Conservation (phyloP, 2,888 invertebrate species). For the Drosophila yooni region DNA sequence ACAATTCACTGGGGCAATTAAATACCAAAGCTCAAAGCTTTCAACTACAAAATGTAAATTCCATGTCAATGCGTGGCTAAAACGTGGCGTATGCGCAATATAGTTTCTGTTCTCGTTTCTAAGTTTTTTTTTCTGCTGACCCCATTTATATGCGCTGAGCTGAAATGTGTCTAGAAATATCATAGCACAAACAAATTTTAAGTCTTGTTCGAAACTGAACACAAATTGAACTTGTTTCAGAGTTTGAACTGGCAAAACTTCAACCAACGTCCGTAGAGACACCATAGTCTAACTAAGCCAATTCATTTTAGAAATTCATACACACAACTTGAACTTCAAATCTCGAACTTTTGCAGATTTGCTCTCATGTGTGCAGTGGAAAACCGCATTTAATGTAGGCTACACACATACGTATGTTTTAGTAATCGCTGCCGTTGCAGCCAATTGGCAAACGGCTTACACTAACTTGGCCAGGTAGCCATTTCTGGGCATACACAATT, state of each 20-base stretch:
- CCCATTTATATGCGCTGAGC: conserved; percentile 39
- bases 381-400: conserved; percentile 18
- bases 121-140: conserved; percentile 43
- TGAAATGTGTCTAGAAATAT: not conserved
- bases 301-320: conserved; percentile 10
- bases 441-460: conserved; percentile 53
- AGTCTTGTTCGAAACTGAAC: not conserved
- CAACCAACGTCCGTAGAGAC: not conserved
- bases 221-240: not conserved
- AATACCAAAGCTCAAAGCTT: conserved; percentile 21
- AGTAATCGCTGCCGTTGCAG: conserved; percentile 49
- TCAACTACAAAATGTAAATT: conserved; percentile 44
- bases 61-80: conserved; percentile 33
- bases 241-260: not conserved
- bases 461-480: conserved; percentile 37
- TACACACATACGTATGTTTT: conserved; percentile 19
- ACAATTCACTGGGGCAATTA: conserved; percentile 22
- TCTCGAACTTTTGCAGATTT: conserved; percentile 63
- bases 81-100: conserved; percentile 57
- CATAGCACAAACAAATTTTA: not conserved
- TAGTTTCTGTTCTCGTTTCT: conserved; percentile 25
- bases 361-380: conserved; percentile 30
- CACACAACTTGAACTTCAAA: conserved; percentile 62
- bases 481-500: not conserved
- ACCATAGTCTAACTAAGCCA: not conserved